Evolutionary conservation across 2,113 vertebrate species (phyloP).

Genomic region (Notarius quadriscutis): DNA sequence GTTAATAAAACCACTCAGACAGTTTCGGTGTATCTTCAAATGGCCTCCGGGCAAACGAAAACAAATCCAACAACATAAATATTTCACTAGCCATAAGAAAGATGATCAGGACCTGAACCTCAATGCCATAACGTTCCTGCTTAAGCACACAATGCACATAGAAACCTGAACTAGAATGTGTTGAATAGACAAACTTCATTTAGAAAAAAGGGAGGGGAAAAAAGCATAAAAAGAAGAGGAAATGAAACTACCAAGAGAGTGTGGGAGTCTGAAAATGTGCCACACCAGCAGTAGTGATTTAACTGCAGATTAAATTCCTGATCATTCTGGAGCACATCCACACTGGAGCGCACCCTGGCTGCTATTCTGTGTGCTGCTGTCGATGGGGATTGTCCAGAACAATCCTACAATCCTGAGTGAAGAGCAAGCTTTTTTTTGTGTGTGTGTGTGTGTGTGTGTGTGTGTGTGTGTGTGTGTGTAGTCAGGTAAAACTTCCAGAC

Average conservation of each 20-base stretch:
- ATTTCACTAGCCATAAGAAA: slow-evolving; percentile 72
- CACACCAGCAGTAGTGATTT: slow-evolving; percentile 8
- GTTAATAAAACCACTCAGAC: slow-evolving; percentile 51
- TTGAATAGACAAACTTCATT: not conserved
- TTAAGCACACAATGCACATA: slow-evolving; percentile 4
- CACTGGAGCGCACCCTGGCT: not conserved
- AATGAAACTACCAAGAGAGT: slow-evolving; percentile 14
- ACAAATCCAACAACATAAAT: slow-evolving; percentile 70
- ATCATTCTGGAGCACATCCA: slow-evolving; percentile 14
- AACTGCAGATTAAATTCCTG: slow-evolving; percentile 32
- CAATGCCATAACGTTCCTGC: not conserved
- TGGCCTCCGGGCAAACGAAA: slow-evolving; percentile 59
- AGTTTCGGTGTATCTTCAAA: slow-evolving; percentile 45
- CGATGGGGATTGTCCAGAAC: slow-evolving; percentile 27
- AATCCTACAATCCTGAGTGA: slow-evolving; percentile 12
- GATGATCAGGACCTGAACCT: slow-evolving; percentile 33
- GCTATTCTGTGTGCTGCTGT: not conserved
- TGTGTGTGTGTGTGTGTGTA: not conserved
- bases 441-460: slow-evolving; percentile 11
- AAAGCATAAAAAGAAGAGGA: slow-evolving; percentile 21
- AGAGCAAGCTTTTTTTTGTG: not conserved
- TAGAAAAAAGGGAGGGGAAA: not conserved
- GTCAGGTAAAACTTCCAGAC: slow-evolving; percentile 36
- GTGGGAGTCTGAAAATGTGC: slow-evolving; percentile 30
- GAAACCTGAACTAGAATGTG: not conserved